Conservation (phyloP, 2,888 invertebrate species). For the Ischnus inquisitorius region DNA sequence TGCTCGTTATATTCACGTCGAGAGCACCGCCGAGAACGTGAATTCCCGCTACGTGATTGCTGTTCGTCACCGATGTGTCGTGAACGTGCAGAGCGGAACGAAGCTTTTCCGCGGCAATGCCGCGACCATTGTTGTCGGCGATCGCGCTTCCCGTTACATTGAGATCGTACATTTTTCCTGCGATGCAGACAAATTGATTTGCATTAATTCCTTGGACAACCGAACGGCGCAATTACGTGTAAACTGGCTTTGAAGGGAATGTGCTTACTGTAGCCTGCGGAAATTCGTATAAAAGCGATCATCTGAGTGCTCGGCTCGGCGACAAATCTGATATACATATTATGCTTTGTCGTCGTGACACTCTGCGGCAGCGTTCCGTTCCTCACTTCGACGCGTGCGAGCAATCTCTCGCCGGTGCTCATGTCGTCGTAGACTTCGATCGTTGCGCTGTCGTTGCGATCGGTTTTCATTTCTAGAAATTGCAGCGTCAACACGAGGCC, state of each 20-base stretch:
- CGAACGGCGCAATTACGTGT: too few species aligned
- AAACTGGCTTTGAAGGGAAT: not conserved
- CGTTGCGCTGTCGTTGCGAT: slow-evolving; percentile 90
- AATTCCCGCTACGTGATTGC: slow-evolving; percentile 96
- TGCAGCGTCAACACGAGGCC: slow-evolving; percentile 95
- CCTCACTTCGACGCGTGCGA: slow-evolving; percentile 91
- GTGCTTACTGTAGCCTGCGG: slow-evolving; percentile 89
- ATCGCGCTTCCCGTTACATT: slow-evolving; percentile 94
- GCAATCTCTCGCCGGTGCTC: slow-evolving; percentile 89
- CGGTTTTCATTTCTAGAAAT: slow-evolving; percentile 93
- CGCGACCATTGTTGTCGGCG: slow-evolving; percentile 96
- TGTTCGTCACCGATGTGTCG: slow-evolving; percentile 93
- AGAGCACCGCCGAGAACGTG: slow-evolving; percentile 96
- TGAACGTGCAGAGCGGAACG: slow-evolving; percentile 95
- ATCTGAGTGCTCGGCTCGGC: slow-evolving; percentile 91
- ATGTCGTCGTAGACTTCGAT: slow-evolving; percentile 93
- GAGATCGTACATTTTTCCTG: slow-evolving; percentile 92
- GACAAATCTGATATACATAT: slow-evolving; percentile 92
- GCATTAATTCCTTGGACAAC: too few species aligned
- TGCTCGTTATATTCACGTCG: slow-evolving; percentile 97
- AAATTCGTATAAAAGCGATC: slow-evolving; percentile 92
- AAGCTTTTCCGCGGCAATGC: slow-evolving; percentile 96
- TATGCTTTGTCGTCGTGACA: slow-evolving; percentile 92
- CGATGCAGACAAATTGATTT: slow-evolving; percentile 9
- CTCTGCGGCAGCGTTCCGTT: slow-evolving; percentile 96